Evolutionary conservation across 2,113 vertebrate species (phyloP), one percentile per base, ranked within the genome.

Genomic region (Lampris megalopsis): DNA sequence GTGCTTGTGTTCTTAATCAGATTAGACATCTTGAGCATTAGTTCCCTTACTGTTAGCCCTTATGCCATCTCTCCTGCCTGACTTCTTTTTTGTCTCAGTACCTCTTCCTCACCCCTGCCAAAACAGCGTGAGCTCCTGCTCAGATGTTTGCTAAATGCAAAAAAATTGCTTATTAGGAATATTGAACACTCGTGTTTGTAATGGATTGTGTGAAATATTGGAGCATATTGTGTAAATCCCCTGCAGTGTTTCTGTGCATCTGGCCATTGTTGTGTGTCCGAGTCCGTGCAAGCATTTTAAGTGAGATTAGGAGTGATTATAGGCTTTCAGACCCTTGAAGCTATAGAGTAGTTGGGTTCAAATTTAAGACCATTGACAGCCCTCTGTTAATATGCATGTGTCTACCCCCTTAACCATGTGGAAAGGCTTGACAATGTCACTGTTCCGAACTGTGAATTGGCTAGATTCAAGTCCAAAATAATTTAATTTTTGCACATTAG

Each of bases 331-430:
- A 7, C 72, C 3, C 37, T 48, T 48, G 76, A 3, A 47, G 43
- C 81, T 77, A 75, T 64, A 1, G 40, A 83, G 45, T 61, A 52
- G 10, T n/a, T 53, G 3, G 42, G 45, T 60, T 80, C 7, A 77
- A 73, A 59, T 63, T 52, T 53, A 84, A 88, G 68, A 49, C 71
- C 36, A 43, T 67, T 79, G 50, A 63, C 71, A 49, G 63, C 72
- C 9, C 41, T 1, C 5, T 6, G 10, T 64, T 3, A 24, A 24
- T 24, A 24, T 41, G 41, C 67, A 1, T 65, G 24, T 65, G 47
- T 62, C 47, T 59, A 35, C 47, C 42, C 5, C 37, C 0, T 49
- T 54, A 5, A 58, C 58, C 9, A 3, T 40, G 24, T 49, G 68
- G 52, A 68, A 5, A 37, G 2, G 64, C 64, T 13, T 50, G 10